Base-by-base conservation (phyloP, 2,888 invertebrate species). In the Dastarcus helophoroides region DNA sequence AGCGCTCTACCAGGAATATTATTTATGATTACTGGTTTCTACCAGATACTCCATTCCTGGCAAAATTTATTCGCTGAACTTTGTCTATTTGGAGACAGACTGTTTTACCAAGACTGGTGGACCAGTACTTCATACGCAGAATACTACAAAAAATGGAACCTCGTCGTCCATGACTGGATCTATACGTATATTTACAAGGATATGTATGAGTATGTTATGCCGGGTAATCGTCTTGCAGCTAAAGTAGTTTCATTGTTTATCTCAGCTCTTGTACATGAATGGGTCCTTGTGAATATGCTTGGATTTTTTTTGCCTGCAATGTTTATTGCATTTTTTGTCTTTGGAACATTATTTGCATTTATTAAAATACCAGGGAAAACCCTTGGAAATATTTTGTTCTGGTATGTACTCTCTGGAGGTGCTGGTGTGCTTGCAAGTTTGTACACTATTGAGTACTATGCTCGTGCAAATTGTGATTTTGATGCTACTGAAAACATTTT, bases 51-150 rank as follows among this genome's bases (percentile, higher is more conserved):
- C 3, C 94, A 97, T 51, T 76, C 83, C 2, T 93, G 91, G 88
- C 68, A 84, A 50, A 97, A 95, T 60, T 82, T 83, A 11, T 86
- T 81, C 50, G 84, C 90, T 0, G 95, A 97, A 60, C 68, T 93
- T 61, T 58, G 93, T 37, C 72, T 71, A 36, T 97, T 95, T 58
- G 83, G 76, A 4, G 89, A 95, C 65, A 62, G 93, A 53, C 68
- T 79, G 68, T 79, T 88, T 68, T 77, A 89, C 54, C 73, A 74
- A 78, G 88, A 88, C 51, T 95, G 94, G 94, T 95, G 94, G 95
- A 91, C 85, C 31, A 75, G 80, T 2, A 76, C 78, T 1, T 76
- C 77, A n/a, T 91, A 79, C 59, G 74, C 77, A 0, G 68, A 67
- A 8, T 95, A 79, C 60, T 94, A 86, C 59, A 75, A 91, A n/a